Percentiles rank a stretch among this genome's conserved stretches.
Conservation (phyloP, 2,113 vertebrate species). For the Microcebus ravelobensis region DNA sequence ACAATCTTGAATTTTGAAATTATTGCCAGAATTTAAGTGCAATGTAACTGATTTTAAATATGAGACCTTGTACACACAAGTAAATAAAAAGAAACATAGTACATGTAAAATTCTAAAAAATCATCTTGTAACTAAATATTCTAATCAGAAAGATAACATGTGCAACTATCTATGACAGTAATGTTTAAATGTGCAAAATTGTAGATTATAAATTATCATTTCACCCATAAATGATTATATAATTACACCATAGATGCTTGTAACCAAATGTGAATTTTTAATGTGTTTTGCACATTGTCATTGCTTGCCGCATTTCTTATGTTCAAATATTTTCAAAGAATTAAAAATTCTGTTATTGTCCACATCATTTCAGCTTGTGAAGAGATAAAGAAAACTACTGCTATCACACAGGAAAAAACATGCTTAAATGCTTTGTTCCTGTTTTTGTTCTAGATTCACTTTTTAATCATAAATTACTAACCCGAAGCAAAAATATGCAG, state of each 20-base stretch:
- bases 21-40: background rate
- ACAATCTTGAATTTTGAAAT: background rate
- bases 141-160: background rate
- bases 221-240: background rate
- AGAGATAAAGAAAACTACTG: background rate
- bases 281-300: background rate
- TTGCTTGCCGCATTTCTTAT: background rate
- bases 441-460: constrained; percentile 33
- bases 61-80: background rate
- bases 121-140: background rate
- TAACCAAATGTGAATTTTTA: background rate
- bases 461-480: constrained; percentile 44
- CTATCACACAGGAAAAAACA: background rate
- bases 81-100: background rate
- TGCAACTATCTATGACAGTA: background rate
- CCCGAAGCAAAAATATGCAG: background rate
- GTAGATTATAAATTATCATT: background rate
- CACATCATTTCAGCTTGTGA: background rate
- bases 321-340: background rate
- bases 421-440: background rate
- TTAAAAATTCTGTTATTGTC: background rate
- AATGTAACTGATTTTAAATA: background rate
- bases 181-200: background rate
- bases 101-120: background rate
- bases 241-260: background rate